Base-by-base conservation (phyloP, 2,113 vertebrate species). In the Dissostichus mawsoni region DNA sequence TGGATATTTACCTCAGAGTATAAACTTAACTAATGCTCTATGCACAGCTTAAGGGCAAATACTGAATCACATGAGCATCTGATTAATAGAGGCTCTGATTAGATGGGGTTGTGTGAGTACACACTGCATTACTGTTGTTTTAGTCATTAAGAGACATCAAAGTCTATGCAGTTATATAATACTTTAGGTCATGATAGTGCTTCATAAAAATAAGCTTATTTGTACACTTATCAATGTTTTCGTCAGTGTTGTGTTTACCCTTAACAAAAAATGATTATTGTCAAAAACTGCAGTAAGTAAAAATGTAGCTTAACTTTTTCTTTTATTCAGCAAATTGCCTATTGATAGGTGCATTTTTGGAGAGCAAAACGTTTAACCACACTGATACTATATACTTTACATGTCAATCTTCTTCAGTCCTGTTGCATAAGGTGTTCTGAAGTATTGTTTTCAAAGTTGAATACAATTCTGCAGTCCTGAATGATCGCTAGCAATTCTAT, bases 21-120 rank as follows among this genome's bases (percentile, higher is more conserved):
- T 23, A 20, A 55, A 41, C 1, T 25, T 51, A 25, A 58, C 18
- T 83, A 45, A 57, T 44, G 62, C 11, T 47, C 33, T 48, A n/a
- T 20, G 65, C 18, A 11, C 9, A 8, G 41, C 10, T 41, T 41
- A 53, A 56, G 55, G 66, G 55, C 57, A 72, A 12, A 53, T 33
- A 25, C 14, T 10, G 13, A 62, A 76, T 45, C 58, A 80, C 56
- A 69, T 59, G 51, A 78, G 70, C 52, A 4, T 70, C 29, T 68
- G 61, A 56, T 74, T 29, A 20, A 65, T 63, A 20, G 14, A 1
- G 48, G 59, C 16, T 66, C 29, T 20, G 50, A 5, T 45, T 57
- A 23, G 13, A 50, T 47, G 53, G 1, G 29, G 47, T 23, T 8
- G 17, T 25, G 20, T 29, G 11, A 41, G 7, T 41, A 41, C 36